Conservation (phyloP, 30 jellyfish, hydroid and myxozoan species). For the Turritopsis rubra region DNA sequence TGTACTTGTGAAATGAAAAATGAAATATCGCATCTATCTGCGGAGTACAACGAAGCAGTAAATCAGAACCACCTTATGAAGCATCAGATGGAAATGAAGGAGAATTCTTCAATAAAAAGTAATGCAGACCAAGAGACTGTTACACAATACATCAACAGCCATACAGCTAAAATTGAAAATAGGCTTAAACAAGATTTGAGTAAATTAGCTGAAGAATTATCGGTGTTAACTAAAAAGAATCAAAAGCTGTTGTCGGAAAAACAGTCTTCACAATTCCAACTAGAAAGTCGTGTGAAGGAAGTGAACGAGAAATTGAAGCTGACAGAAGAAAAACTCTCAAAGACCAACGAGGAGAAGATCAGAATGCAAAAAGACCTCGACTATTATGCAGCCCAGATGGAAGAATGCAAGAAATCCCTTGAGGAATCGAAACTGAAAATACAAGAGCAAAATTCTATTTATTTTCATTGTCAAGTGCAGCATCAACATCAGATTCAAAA, state of each 20-base stretch:
- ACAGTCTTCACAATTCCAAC: background rate
- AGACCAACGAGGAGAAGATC: background rate
- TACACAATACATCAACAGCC: background rate
- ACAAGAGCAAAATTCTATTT: background rate
- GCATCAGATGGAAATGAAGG: background rate
- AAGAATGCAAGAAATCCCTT: background rate
- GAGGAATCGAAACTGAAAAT: background rate
- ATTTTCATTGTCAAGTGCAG: background rate
- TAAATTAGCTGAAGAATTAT: background rate
- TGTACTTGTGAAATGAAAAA: background rate
- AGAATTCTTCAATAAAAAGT: background rate
- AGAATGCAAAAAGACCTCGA: background rate
- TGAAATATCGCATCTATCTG: background rate
- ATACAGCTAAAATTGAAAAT: background rate
- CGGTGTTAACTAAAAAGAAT: background rate
- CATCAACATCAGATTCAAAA: background rate
- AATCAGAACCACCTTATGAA: background rate
- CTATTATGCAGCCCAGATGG: background rate
- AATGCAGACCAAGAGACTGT: background rate
- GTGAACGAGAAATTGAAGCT: background rate
- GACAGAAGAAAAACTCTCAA: background rate
- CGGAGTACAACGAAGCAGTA: background rate
- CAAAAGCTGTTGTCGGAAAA: background rate
- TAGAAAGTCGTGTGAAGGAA: background rate
- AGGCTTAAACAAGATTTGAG: background rate